Percentiles rank a stretch among this genome's conserved stretches.
Conservation (phyloP, 2,888 invertebrate species). For the Plutella xylostella region DNA sequence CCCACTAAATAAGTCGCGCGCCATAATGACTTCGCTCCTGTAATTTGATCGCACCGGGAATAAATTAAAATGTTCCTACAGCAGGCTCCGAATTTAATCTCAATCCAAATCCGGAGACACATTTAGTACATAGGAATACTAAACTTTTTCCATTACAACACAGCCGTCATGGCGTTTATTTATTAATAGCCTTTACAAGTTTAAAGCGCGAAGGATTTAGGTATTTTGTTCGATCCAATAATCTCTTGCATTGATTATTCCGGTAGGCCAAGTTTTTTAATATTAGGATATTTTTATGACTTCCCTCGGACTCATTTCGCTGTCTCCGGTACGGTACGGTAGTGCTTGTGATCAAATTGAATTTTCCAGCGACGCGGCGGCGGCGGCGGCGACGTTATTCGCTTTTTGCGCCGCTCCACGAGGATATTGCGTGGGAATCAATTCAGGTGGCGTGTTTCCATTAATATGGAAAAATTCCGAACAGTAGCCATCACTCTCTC, state of each 20-base stretch:
- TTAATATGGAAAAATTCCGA: conserved; percentile 3
- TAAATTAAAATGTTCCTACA: conserved; percentile 39
- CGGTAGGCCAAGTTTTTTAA: conserved; percentile 18
- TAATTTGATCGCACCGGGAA: conserved; percentile 31
- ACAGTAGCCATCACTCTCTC: too few species aligned
- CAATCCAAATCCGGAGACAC: too few species aligned
- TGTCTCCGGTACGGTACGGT: conserved; percentile 18
- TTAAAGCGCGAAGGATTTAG: too few species aligned
- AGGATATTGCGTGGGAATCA: conserved; percentile 64
- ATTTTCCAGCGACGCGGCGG: conserved; percentile 41
- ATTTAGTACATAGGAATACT: too few species aligned
- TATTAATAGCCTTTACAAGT: too few species aligned
- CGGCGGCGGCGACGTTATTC: conserved; percentile 50
- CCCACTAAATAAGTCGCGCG: conserved; percentile 32
- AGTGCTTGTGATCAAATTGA: conserved; percentile 51
- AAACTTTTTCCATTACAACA: too few species aligned
- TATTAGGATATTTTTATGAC: conserved; percentile 10
- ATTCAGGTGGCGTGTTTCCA: conserved; percentile 46
- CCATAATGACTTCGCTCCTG: conserved; percentile 35
- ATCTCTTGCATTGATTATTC: too few species aligned
- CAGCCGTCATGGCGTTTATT: too few species aligned
- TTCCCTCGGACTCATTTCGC: conserved; percentile 16
- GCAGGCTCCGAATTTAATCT: too few species aligned
- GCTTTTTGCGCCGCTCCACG: conserved; percentile 37
- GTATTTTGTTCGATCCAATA: too few species aligned